These are phyloP conservation scores for Oncorhynchus masou DNA, from an alignment of 2,113 vertebrate genomes.

Conservation along the genomic window DNA sequence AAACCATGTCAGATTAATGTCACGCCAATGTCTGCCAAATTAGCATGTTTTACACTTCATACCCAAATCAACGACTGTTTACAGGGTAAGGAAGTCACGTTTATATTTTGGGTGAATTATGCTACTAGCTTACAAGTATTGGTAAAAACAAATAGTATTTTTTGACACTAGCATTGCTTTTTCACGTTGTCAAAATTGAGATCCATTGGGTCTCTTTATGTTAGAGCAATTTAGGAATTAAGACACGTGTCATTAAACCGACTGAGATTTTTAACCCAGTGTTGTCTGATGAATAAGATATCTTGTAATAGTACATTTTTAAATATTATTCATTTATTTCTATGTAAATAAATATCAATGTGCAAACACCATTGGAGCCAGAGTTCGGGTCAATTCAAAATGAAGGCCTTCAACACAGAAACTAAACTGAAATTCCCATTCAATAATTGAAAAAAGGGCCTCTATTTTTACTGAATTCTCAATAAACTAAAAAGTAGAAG, in stretches of 20 bases:
- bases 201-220: neutral
- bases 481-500: too few relatives aligned
- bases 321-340: conserved; percentile 35
- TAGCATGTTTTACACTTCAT: too few relatives aligned
- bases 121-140: conserved; percentile 8
- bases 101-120: conserved; percentile 4
- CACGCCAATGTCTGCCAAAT: too few relatives aligned
- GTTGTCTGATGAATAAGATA: conserved; percentile 34
- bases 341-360: conserved; percentile 47
- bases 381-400: too few relatives aligned
- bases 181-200: neutral
- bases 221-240: conserved; percentile 18
- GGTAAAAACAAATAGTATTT: conserved; percentile 8
- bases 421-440: too few relatives aligned
- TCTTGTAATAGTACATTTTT: conserved; percentile 29
- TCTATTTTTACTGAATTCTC: too few relatives aligned
- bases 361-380: conserved; percentile 40
- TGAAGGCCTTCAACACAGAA: too few relatives aligned
- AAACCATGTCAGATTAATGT: too few relatives aligned
- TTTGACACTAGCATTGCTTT: too few relatives aligned
- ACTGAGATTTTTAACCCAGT: neutral
- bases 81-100: too few relatives aligned
- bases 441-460: too few relatives aligned
- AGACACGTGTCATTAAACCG: conserved; percentile 24
- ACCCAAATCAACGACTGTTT: too few relatives aligned